phyloP scores from a whole-genome alignment of 2,888 invertebrate genomes.

The Nomada ruficornis region DNA sequence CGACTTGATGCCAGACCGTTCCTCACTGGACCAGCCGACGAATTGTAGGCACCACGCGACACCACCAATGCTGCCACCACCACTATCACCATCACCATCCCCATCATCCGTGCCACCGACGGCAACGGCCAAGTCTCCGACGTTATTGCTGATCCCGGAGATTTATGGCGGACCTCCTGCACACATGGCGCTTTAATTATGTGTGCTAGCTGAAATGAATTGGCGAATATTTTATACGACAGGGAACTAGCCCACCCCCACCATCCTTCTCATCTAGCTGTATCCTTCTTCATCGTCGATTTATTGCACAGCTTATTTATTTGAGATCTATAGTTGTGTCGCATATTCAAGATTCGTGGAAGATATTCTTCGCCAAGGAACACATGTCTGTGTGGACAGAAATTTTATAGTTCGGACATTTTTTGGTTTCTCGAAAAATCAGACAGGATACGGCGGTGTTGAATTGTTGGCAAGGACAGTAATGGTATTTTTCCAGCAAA shows the following conservation, averaged over 20 bases:
- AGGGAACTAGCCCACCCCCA: conserved; percentile 56
- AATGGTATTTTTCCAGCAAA: conserved; percentile 66
- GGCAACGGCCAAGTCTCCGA: conserved; percentile 78
- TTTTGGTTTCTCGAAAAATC: too few relatives aligned
- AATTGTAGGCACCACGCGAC: conserved; percentile 73
- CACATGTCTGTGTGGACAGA: too few relatives aligned
- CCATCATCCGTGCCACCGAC: conserved; percentile 71
- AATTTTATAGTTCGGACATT: too few relatives aligned
- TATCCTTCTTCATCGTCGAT: conserved; percentile 32
- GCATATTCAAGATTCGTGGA: conserved; percentile 4
- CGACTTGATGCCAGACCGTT: conserved; percentile 78
- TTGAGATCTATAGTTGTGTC: conserved; percentile 31
- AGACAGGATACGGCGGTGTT: conserved; percentile 2
- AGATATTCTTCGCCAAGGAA: not conserved
- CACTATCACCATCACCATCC: conserved; percentile 61
- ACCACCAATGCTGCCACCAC: conserved; percentile 59
- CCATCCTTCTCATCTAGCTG: conserved; percentile 9
- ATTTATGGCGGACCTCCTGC: conserved; percentile 81
- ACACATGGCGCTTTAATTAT: conserved; percentile 84
- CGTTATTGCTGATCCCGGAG: conserved; percentile 83
- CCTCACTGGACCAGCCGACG: conserved; percentile 75
- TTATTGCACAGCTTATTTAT: conserved; percentile 67
- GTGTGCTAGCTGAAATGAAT: conserved; percentile 80
- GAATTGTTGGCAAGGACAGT: conserved; percentile 61
- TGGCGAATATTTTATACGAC: conserved; percentile 81